Base-by-base conservation (phyloP, 2,888 invertebrate species). In the Xanthorhoe spadicearia region DNA sequence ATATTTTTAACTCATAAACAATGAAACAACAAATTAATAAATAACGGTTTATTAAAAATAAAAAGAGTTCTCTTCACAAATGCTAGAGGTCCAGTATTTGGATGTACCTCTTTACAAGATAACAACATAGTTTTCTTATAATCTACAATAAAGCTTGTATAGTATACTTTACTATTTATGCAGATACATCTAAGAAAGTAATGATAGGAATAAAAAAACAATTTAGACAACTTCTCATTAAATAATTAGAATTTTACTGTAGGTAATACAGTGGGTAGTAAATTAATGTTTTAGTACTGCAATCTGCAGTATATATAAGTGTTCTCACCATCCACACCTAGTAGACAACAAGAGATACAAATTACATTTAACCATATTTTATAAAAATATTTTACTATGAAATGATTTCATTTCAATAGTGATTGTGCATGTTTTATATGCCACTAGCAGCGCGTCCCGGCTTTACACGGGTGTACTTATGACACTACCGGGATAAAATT, bases 41-140 rank as follows among this genome's bases (percentile, higher is more conserved):
- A 64, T 68, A 68, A 61, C 52, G 17, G 13, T 68, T 58, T 68
- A 68, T 64, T 68, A 58, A 57, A 61, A 61, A 46, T 28, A 52
- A 59, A 48, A 17, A 43, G 6, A 23, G 13, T 13, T 35, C 43
- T 51, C 51, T 17, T 61, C 43, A 18, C 10, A 53, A 49, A 59
- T 61, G 52, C 15, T 23, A 49, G 8, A 48, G 38, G 38, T 48
- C 48, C 46, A 46, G 15, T 35, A 35, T 35, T 46, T 46, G 46
- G 46, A 48, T 17, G 7, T 15, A 10, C 13, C 13, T 43, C 43
- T 48, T 46, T 46, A 46, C 52, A 32, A 28, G 23, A 15, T 32
- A 52, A 52, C 7, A n/a, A 28, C 2, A 32, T 43, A 43, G 38
- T 43, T 43, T 43, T 43, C 38, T 43, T 43, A 13, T 13, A 35